A percentile compares a stretch with the other conserved stretches of the same genome.
phyloP scores from a whole-genome alignment of 2,888 invertebrate genomes.

The Oxytorus armatus region DNA sequence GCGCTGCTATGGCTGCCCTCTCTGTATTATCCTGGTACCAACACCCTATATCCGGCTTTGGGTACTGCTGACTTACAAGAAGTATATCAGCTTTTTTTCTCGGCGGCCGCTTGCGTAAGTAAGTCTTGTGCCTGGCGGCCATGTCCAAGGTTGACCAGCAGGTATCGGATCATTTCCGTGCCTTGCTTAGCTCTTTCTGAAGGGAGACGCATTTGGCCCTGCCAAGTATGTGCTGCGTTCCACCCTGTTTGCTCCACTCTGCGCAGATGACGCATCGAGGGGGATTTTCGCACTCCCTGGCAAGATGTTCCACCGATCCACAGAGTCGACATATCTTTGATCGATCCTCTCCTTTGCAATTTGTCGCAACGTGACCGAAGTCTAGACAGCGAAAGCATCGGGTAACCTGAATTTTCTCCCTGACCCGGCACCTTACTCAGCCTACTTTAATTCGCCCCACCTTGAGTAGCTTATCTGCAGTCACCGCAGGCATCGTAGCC shows the following conservation, averaged over 20 bases:
- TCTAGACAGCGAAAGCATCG: conserved; percentile 47
- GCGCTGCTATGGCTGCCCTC: no score
- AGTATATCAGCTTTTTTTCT: no score
- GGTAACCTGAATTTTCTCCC: conserved; percentile 46
- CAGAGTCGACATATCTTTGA: conserved; percentile 59
- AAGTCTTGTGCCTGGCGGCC: no score
- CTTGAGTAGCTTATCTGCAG: conserved; percentile 15
- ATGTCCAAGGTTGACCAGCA: no score
- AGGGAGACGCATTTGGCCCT: conserved; percentile 28
- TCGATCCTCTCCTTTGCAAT: conserved; percentile 56
- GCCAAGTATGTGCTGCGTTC: conserved; percentile 33
- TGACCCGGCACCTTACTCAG: conserved; percentile 65
- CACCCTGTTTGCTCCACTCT: conserved; percentile 15
- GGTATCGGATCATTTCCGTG: conserved; percentile 40
- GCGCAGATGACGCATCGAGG: conserved; percentile 62
- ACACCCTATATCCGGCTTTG: no score
- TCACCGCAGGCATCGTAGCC: conserved; percentile 13
- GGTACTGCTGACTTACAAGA: no score
- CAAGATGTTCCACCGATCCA: conserved; percentile 60
- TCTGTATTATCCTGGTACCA: no score
- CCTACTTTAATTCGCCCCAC: no score
- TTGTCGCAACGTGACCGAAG: conserved; percentile 35
- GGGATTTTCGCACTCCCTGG: conserved; percentile 42
- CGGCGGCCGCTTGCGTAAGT: no score
- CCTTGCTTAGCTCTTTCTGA: conserved; percentile 36